phyloP scores from a whole-genome alignment of 2,888 invertebrate genomes.

The Pegoplata infirma region DNA sequence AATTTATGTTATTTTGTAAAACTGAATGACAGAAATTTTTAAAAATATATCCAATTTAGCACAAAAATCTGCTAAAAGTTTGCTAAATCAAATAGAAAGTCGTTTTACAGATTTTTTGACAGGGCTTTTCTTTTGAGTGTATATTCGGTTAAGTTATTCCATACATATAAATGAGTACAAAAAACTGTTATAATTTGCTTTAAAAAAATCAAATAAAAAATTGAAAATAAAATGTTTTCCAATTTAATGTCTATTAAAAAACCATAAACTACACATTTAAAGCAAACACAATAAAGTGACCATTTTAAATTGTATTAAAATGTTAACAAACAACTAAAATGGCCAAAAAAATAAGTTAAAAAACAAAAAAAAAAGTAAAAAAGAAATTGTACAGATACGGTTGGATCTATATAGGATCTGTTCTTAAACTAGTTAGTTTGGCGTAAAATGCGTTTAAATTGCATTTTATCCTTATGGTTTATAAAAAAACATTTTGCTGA shows the following conservation, averaged over 20 bases:
- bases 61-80: no score
- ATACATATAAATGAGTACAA: no score
- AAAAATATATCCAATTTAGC: no score
- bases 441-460: constrained; percentile 56
- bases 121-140: no score
- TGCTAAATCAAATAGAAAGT: no score
- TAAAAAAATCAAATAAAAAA: no score
- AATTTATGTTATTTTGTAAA: no score
- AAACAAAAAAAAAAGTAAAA: constrained; percentile 26
- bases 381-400: constrained; percentile 25
- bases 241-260: constrained; percentile 44
- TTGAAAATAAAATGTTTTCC: not conserved
- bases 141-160: no score
- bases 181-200: no score
- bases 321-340: constrained; percentile 21
- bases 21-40: no score
- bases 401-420: constrained; percentile 2
- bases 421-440: constrained; percentile 45
- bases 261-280: constrained; percentile 39
- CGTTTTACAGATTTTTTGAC: no score
- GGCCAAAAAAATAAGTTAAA: not conserved
- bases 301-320: constrained; percentile 45
- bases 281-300: constrained; percentile 28
- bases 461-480: constrained; percentile 44
- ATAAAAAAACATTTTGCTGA: constrained; percentile 24